A percentile compares a stretch with the other conserved stretches of the same genome.
Conservation (phyloP, 2,888 invertebrate species). For the Nemapogon koenigi region DNA sequence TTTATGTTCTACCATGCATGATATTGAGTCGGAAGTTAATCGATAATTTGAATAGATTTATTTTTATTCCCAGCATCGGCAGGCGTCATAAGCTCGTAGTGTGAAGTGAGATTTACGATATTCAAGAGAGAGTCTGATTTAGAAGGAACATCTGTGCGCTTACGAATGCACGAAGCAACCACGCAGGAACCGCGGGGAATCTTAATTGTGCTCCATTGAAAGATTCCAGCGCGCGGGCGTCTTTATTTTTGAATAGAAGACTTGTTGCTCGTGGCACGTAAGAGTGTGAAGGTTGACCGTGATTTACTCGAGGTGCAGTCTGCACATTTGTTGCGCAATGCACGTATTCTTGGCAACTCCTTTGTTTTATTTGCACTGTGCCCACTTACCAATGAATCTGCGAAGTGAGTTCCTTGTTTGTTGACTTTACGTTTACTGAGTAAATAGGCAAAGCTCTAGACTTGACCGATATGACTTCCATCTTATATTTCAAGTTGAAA, state of each 20-base stretch:
- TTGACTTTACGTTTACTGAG: too few species aligned
- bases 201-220: conserved; percentile 58
- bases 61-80: conserved; percentile 38
- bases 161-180: conserved; percentile 35
- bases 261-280: conserved; percentile 37
- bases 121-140: too few species aligned
- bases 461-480: too few species aligned
- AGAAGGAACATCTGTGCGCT: too few species aligned
- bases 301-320: conserved; percentile 27
- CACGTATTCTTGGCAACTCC: conserved; percentile 27
- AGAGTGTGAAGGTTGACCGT: conserved; percentile 25
- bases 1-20: conserved; percentile 26
- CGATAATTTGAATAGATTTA: conserved; percentile 23
- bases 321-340: conserved; percentile 22
- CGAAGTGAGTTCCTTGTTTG: too few species aligned
- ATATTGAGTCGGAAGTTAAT: conserved; percentile 32
- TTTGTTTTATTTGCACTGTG: conserved; percentile 26
- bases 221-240: conserved; percentile 35
- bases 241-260: conserved; percentile 46
- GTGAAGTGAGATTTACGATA: conserved; percentile 44
- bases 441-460: too few species aligned
- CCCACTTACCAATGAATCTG: conserved; percentile 8
- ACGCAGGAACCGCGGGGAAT: conserved; percentile 39
- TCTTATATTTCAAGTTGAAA: too few species aligned
- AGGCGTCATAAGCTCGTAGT: conserved; percentile 27